These are phyloP conservation scores for Gorsachius goisagi DNA, from an alignment of 2,113 vertebrate genomes.

Conservation along the genomic window DNA sequence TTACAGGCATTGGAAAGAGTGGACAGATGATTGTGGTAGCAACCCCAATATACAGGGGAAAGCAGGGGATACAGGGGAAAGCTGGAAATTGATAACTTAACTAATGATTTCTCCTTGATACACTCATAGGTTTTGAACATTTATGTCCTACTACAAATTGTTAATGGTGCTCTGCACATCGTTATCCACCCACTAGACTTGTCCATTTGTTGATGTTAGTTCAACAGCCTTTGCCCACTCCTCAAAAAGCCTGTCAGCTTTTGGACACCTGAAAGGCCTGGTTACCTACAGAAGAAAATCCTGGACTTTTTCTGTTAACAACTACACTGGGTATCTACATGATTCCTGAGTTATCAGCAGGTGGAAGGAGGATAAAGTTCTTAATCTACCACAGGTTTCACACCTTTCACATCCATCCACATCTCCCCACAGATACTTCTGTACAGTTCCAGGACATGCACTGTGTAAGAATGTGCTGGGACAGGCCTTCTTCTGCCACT, in stretches of 20 bases:
- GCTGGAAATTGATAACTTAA: neutral
- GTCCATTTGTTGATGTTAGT: neutral
- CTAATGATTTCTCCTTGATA: neutral
- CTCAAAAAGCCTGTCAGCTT: neutral
- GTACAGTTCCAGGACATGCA: neutral
- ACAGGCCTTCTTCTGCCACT: neutral
- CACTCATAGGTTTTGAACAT: neutral
- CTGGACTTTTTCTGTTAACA: neutral
- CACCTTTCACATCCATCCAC: neutral
- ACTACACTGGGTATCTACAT: neutral
- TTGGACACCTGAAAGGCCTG: neutral
- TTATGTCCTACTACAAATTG: neutral
- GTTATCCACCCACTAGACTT: neutral
- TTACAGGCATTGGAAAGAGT: neutral
- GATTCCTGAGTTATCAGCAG: neutral
- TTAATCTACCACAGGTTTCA: neutral
- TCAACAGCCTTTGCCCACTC: neutral
- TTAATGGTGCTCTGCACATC: neutral
- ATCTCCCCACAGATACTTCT: neutral
- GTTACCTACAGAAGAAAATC: neutral
- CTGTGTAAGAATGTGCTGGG: neutral
- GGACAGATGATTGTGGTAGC: neutral
- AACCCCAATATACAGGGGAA: neutral
- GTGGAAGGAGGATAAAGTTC: neutral
- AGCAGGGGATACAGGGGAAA: neutral